phyloP scores from a whole-genome alignment of 1,140 invertebrate species.

The Leptinotarsa defecta region DNA sequence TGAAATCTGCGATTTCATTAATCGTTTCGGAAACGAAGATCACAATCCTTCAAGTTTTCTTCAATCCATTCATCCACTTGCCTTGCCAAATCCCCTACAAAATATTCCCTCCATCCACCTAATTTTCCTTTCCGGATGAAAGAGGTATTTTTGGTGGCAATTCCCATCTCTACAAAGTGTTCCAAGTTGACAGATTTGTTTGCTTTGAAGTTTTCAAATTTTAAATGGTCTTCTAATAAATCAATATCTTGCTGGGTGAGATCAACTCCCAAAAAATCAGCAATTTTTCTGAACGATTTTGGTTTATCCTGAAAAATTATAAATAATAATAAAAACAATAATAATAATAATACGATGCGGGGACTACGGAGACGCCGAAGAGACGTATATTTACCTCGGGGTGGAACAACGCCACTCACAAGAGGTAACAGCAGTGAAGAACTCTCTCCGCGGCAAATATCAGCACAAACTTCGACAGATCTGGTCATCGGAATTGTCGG shows the following conservation, averaged over 20 bases:
- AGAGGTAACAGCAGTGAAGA: too few relatives aligned
- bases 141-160: conserved; percentile 28
- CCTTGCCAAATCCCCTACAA: conserved; percentile 35
- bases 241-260: conserved; percentile 61
- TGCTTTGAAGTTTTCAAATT: conserved; percentile 74
- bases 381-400: too few relatives aligned
- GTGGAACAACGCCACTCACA: too few relatives aligned
- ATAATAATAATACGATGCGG: too few relatives aligned
- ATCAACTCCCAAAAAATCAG: conserved; percentile 64
- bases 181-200: conserved; percentile 58
- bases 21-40: conserved; percentile 36
- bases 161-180: conserved; percentile 32
- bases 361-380: too few relatives aligned
- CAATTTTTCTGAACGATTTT: conserved; percentile 60
- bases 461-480: too few relatives aligned
- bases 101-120: conserved; percentile 42
- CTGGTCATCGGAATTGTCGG: too few relatives aligned
- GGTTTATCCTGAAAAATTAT: conserved; percentile 59
- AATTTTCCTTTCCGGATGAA: conserved; percentile 43
- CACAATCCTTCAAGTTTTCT: conserved; percentile 41
- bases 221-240: conserved; percentile 66
- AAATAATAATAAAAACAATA: neutral
- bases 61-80: conserved; percentile 42
- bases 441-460: too few relatives aligned
- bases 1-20: too few relatives aligned